Base-by-base conservation (phyloP, 2,888 invertebrate genomes). In the Scelioninae gen. 2 region DNA sequence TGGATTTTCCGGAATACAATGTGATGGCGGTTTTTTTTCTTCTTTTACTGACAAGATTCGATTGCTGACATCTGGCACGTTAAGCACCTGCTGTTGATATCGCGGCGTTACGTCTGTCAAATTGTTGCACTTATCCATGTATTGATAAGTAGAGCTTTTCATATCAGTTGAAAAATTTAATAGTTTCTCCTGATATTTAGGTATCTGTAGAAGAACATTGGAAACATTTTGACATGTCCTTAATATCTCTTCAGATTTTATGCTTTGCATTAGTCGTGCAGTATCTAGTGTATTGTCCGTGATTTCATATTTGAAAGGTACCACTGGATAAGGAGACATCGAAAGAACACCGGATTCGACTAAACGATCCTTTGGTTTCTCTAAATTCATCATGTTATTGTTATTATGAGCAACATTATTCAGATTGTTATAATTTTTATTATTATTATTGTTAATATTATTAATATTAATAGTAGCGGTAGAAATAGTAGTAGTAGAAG, bases 61-160 rank as follows among this genome's bases (percentile, higher is more conserved):
- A 74, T 83, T 86, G 55, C 85, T 82, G 46, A 83, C 80, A 73
- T 86, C 85, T 37, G 86, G 86, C 39, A 86, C 86, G 74, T 85
- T 86, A 46, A 86, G 78, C 35, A 86, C 84, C 46, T 84, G 80
- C 46, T 83, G 79, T 48, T 84, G 84, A 73, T 79, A 83, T 74
- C 81, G 82, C 58, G 83, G 79, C 65, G 78, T 73, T 73, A 80
- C 79, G 73, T 83, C 83, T 73, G 82, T 80, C 76, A 82, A 78
- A 78, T 83, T 84, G 81, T 84, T 84, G 81, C 84, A 83, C 80
- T 84, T 83, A 77, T 85, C 83, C 75, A 81, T 81, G 69, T 80
- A 81, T 67, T 82, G 80, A 75, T 81, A 80, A 52, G 83, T 68
- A 18, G 77, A 65, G 16, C 39, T 55, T 43, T 81, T 81, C 0